Evolutionary conservation across 2,797 vertebrate genomes (phyloP), one percentile per base, ranked within the genome.

Genomic region (Antennarius maculatus): DNA sequence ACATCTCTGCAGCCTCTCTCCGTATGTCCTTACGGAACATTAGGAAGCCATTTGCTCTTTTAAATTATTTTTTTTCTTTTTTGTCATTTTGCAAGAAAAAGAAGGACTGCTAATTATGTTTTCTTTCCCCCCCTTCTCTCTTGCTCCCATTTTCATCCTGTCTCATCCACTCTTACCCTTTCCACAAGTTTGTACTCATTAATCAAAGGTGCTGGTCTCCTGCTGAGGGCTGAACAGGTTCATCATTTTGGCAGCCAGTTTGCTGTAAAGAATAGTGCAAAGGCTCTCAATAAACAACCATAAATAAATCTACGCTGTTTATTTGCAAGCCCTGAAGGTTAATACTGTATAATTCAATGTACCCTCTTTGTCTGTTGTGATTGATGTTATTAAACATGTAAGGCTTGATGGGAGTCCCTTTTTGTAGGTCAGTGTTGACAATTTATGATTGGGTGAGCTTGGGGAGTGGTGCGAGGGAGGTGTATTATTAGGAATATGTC

Each of bases 321-420:
- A 92, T 95, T 95, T 96, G 94, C 94, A 95, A 94, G 95, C 91
- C 94, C 94, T 95, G 93, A 95, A 97, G 96, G 96, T 97, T 97
- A 96, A 96, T 96, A 92, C 95, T 95, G 95, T 95, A 96, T 97
- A 97, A 97, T 96, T 95, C 91, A 93, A 69, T 94, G 93, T 95
- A 94, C 92, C 93, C 93, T 95, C 94, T 95, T 95, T 96, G 93
- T 95, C 80, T 95, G 84, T 93, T 89, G 93, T 96, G 96, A 96
- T 95, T 94, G 95, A 96, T 97, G 95, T 95, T 95, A 95, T 94
- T 89, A 93, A 95, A 93, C 93, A 93, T 94, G 94, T 92, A 91
- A 93, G 90, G 92, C 93, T 91, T 94, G 91, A 94, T 91, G 91
- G 89, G 90, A 94, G 90, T 84, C 82, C 92, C 92, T 94, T 87